These are phyloP conservation scores for Lasioglossum morio DNA, from an alignment of 2,888 invertebrate species.

Conservation along the genomic window DNA sequence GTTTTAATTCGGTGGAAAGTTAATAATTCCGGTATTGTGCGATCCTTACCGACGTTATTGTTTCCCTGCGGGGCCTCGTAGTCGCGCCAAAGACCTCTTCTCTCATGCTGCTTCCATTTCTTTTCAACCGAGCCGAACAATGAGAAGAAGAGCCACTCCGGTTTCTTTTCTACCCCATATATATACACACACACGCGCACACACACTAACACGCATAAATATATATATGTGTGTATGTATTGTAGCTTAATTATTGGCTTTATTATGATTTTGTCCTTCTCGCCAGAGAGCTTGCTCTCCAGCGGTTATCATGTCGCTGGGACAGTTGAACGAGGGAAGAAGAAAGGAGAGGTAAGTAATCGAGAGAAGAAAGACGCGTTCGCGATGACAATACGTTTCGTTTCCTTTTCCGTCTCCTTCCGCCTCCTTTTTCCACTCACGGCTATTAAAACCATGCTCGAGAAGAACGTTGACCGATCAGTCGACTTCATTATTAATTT, in stretches of 20 bases:
- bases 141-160: constrained; percentile 74
- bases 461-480: constrained; percentile 65
- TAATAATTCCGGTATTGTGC: constrained; percentile 83
- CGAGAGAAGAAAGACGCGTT: constrained; percentile 39
- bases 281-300: constrained; percentile 65
- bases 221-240: constrained; percentile 46
- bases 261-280: constrained; percentile 81
- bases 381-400: constrained; percentile 66
- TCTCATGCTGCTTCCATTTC: constrained; percentile 65
- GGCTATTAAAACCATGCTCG: constrained; percentile 75
- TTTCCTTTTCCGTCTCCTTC: constrained; percentile 45
- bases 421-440: constrained; percentile 59
- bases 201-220: no score
- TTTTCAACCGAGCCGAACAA: constrained; percentile 79
- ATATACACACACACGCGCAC: constrained; percentile 14
- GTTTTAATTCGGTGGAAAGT: constrained; percentile 82
- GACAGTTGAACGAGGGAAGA: constrained; percentile 20
- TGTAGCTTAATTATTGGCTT: constrained; percentile 82
- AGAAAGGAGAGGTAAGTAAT: constrained; percentile 2
- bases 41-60: constrained; percentile 79
- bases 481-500: constrained; percentile 78
- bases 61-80: constrained; percentile 78
- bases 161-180: constrained; percentile 54
- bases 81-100: constrained; percentile 63
- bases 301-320: constrained; percentile 38